Evolutionary conservation across 2,888 invertebrate genomes (phyloP).

Genomic region (Linnaemya tessellans): DNA sequence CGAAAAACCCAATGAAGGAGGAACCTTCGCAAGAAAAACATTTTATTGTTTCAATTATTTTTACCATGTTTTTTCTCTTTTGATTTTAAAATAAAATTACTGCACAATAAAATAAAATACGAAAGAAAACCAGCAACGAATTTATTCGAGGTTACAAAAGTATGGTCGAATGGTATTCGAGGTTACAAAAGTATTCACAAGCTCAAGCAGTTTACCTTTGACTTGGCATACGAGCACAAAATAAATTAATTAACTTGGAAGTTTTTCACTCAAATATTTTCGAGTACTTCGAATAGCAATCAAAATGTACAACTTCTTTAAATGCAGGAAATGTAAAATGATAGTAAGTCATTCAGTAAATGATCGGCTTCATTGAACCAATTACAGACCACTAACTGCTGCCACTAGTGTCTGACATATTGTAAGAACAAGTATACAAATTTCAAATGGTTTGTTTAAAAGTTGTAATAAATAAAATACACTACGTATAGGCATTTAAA

Average conservation of each 20-base stretch:
- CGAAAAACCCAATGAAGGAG: slow-evolving; percentile 23
- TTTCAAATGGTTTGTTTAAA: slow-evolving; percentile 42
- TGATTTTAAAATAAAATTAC: slow-evolving; percentile 12
- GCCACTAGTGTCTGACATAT: slow-evolving; percentile 58
- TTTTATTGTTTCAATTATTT: slow-evolving; percentile 33
- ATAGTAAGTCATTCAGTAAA: slow-evolving; percentile 49
- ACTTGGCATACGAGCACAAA: slow-evolving; percentile 20
- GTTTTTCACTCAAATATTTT: slow-evolving; percentile 18
- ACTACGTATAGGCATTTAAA: slow-evolving; percentile 1
- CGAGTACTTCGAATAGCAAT: neutral
- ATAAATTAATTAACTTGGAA: slow-evolving; percentile 24
- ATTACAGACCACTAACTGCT: slow-evolving; percentile 58
- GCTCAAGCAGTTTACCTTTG: slow-evolving; percentile 44
- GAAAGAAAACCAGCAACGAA: slow-evolving; percentile 34
- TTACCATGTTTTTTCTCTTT: slow-evolving; percentile 27
- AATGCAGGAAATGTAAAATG: slow-evolving; percentile 67
- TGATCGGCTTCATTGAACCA: slow-evolving; percentile 55
- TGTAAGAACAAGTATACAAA: slow-evolving; percentile 54
- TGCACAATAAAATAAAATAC: slow-evolving; percentile 14
- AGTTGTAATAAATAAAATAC: neutral
- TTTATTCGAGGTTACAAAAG: slow-evolving; percentile 38
- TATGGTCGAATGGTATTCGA: slow-evolving; percentile 66
- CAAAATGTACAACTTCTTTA: slow-evolving; percentile 31
- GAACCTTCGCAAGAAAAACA: slow-evolving; percentile 23
- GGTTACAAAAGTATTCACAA: slow-evolving; percentile 14